A percentile compares a stretch with the other conserved stretches of the same genome.
Conservation (phyloP, 2,888 invertebrate species). For the Tinea trinotella region DNA sequence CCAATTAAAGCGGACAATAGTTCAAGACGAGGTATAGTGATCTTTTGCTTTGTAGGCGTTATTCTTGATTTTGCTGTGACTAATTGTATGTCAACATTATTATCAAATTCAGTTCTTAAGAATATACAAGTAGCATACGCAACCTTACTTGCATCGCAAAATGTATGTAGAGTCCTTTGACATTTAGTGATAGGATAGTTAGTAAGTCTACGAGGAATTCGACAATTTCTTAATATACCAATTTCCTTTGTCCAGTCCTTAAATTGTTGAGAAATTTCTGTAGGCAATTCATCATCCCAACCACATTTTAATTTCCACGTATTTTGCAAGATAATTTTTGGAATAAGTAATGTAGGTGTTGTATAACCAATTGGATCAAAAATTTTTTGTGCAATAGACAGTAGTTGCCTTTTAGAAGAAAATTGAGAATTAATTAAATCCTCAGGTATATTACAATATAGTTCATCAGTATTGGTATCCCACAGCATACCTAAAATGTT, state of each 20-base stretch:
- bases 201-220: conserved; percentile 1
- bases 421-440: conserved; percentile 5
- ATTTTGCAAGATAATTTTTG: not conserved
- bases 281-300: conserved; percentile 3
- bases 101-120: conserved; percentile 14
- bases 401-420: not conserved
- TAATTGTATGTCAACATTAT: conserved; percentile 2
- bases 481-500: conserved; percentile 2
- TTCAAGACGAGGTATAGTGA: conserved; percentile 15
- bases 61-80: conserved; percentile 6
- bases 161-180: conserved; percentile 3
- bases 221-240: not conserved
- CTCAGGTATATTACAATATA: conserved; percentile 13
- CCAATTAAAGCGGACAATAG: conserved; percentile 6
- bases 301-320: conserved; percentile 3
- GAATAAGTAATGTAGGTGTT: conserved; percentile 5
- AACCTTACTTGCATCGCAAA: conserved; percentile 18
- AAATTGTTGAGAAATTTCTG: conserved; percentile 13
- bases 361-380: conserved; percentile 13
- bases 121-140: conserved; percentile 16
- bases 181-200: not conserved
- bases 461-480: conserved; percentile 1
- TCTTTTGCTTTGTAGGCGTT: conserved; percentile 9
- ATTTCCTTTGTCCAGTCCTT: not conserved
- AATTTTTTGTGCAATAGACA: conserved; percentile 16